Evolutionary conservation across 2,888 invertebrate genomes (phyloP), one percentile per base, ranked within the genome.

Genomic region (Thera britannica): DNA sequence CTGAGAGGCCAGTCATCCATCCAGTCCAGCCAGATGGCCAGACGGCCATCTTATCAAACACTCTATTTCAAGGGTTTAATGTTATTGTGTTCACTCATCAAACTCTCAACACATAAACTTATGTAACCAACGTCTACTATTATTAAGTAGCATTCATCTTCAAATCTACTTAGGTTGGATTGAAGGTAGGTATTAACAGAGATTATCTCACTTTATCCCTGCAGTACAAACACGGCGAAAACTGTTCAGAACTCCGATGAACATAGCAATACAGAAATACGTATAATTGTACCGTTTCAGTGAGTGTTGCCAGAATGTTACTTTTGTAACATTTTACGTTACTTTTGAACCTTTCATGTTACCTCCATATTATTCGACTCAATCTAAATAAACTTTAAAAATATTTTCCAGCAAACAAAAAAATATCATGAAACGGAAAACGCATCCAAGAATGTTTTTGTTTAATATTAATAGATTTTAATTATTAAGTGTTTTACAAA

Each of bases 221-320:
- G 62, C 23, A 23, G 23, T 23, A 23, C 23, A 23, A 23, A 23
- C 49, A 67, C n/a, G 57, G 23, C 63, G 55, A 55, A 66, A 63
- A 61, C 59, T 56, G 65, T 34, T 51, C 36, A 7, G 7, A 57
- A 48, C 58, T 61, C 66, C 51, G 62, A 66, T 57, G 55, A 64
- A 59, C 52, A 68, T 65, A 67, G 23, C 23, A 71, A 68, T 72
- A 68, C 59, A 68, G 67, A 68, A 68, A 68, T 72, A 59, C 68
- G 54, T 65, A 67, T 62, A 65, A 67, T 61, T 72, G 62, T 61
- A 61, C 67, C 63, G 67, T 65, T 23, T 23, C 23, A 23, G 23
- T 23, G 0, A 23, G 23, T 1, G 23, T 23, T 23, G 23, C 23
- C 23, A 23, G 23, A 23, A 23, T 23, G 23, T 23, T 23, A 23